Conservation (phyloP, 2,888 invertebrate genomes). For the Pseudeuparius sepicola region DNA sequence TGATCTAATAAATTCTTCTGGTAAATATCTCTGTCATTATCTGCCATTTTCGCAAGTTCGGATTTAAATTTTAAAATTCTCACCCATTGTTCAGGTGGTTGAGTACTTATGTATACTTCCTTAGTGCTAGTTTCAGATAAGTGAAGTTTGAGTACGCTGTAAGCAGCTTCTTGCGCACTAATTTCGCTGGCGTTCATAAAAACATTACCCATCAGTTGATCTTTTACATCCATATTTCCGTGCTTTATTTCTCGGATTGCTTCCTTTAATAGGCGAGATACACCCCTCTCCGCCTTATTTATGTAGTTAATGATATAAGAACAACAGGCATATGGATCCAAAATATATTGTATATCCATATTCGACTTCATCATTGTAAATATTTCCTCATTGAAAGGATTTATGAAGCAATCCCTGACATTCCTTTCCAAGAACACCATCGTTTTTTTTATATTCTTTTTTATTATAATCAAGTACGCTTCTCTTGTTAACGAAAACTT, state of each 20-base stretch:
- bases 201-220: conserved; percentile 6
- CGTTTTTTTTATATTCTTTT: conserved; percentile 7
- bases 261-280: conserved; percentile 8
- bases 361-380: conserved; percentile 10
- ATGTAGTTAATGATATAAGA: conserved; percentile 5
- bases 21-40: conserved; percentile 8
- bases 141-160: conserved; percentile 6
- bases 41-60: conserved; percentile 1
- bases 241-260: conserved; percentile 10
- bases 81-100: conserved; percentile 5
- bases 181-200: conserved; percentile 11
- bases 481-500: background rate
- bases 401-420: conserved; percentile 9
- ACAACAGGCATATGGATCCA: background rate
- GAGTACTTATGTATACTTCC: conserved; percentile 11
- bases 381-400: conserved; percentile 14
- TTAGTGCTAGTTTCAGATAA: conserved; percentile 8
- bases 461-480: conserved; percentile 4
- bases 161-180: conserved; percentile 13
- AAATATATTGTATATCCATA: conserved; percentile 10
- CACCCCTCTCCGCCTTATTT: conserved; percentile 9
- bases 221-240: conserved; percentile 8
- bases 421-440: conserved; percentile 12
- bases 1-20: conserved; percentile 4
- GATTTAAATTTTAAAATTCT: conserved; percentile 5